phyloP scores from a whole-genome alignment of 1,140 invertebrate species.

The Dermatophagoides farinae region DNA sequence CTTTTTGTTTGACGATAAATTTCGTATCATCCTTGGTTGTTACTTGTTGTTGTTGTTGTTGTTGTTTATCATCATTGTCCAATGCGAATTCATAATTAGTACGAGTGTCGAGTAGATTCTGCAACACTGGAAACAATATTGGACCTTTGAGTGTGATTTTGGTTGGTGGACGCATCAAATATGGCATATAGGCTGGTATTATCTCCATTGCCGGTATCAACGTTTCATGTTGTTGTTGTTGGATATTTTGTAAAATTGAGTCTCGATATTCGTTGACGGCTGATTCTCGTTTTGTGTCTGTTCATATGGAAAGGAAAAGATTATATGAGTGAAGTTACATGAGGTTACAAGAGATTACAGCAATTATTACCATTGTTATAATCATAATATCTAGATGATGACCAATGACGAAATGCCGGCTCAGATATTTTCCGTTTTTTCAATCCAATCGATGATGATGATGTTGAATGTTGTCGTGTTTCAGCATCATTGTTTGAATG shows the following conservation, averaged over 20 bases:
- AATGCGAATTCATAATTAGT: slow-evolving; percentile 5
- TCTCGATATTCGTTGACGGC: neutral
- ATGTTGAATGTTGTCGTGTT: too few relatives aligned
- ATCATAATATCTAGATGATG: neutral
- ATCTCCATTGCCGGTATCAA: slow-evolving; percentile 3
- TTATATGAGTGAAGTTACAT: too few relatives aligned
- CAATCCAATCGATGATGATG: slow-evolving; percentile 12
- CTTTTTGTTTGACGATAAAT: neutral
- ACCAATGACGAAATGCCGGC: slow-evolving; percentile 10
- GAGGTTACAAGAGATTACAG: too few relatives aligned
- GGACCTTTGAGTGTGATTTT: slow-evolving; percentile 13
- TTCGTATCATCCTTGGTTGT: neutral
- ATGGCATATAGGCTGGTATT: slow-evolving; percentile 13
- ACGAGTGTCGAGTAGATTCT: neutral
- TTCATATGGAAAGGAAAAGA: neutral
- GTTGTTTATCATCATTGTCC: neutral
- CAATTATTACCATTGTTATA: neutral
- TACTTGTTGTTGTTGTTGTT: neutral
- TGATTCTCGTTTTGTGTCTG: neutral
- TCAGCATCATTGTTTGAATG: too few relatives aligned
- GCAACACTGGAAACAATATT: slow-evolving; percentile 11
- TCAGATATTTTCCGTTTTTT: slow-evolving; percentile 23
- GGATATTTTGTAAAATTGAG: neutral
- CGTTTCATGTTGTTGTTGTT: too few relatives aligned
- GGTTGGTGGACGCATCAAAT: slow-evolving; percentile 1